Evolutionary conservation across 2,797 vertebrate genomes (phyloP).

Genomic region (Buceros bicornis): DNA sequence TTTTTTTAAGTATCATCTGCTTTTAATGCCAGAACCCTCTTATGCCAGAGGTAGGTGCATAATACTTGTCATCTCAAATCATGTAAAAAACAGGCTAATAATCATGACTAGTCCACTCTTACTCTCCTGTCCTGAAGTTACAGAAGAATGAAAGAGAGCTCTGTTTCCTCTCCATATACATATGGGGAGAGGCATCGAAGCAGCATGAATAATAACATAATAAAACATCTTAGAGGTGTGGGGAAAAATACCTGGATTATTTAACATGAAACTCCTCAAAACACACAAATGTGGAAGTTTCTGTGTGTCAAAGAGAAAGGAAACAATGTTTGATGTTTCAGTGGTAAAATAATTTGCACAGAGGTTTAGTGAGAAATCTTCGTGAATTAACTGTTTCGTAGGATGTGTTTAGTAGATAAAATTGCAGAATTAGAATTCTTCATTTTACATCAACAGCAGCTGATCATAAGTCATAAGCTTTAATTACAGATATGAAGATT

Average conservation of each 20-base stretch:
- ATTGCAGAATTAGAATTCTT: background rate
- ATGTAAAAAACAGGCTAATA: background rate
- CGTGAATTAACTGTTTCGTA: background rate
- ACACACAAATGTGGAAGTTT: background rate
- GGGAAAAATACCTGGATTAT: background rate
- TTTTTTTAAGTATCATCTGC: background rate
- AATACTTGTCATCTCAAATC: background rate
- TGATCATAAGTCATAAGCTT: background rate
- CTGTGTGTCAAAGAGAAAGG: background rate
- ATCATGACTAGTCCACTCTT: background rate
- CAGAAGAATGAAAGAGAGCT: background rate
- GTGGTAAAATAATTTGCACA: accelerated
- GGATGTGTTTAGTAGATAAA: background rate
- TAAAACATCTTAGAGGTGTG: background rate
- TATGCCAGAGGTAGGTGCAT: background rate
- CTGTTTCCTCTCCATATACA: background rate
- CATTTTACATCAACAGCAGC: background rate
- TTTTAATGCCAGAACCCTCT: background rate
- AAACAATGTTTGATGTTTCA: background rate
- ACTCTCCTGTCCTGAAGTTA: background rate
- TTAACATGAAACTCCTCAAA: background rate
- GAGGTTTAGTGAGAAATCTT: background rate
- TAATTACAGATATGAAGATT: background rate
- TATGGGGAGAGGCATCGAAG: background rate
- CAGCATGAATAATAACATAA: background rate